These are phyloP conservation scores for Bujurquina vittata DNA, from an alignment of 2,113 vertebrate species.

Conservation along the genomic window DNA sequence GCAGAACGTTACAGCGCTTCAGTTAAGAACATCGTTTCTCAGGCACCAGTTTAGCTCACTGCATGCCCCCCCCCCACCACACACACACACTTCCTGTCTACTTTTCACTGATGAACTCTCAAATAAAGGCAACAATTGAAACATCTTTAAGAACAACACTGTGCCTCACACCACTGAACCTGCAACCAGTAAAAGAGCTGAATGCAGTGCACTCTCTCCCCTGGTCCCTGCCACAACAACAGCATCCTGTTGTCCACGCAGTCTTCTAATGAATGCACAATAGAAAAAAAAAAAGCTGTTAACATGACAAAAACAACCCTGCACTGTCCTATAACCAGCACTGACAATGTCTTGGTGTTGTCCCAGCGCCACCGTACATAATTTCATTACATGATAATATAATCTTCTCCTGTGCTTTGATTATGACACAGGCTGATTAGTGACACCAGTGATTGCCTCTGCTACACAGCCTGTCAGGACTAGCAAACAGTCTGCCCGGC, in stretches of 20 bases:
- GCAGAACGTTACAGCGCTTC: neutral
- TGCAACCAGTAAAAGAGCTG: neutral
- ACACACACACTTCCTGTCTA: no score
- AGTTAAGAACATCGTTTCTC: neutral
- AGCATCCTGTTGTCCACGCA: neutral
- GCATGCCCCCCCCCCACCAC: no score
- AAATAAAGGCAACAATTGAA: no score
- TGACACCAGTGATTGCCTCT: conserved; percentile 47
- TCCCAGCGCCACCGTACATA: conserved; percentile 37
- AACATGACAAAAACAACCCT: neutral
- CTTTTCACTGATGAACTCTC: no score
- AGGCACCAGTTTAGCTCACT: no score
- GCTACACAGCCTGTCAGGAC: conserved; percentile 35
- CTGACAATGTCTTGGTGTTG: conserved; percentile 18
- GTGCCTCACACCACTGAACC: neutral
- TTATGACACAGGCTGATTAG: conserved; percentile 48
- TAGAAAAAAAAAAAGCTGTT: neutral
- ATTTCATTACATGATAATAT: conserved; percentile 62
- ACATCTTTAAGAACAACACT: neutral
- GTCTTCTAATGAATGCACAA: neutral
- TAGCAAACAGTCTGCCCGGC: conserved; percentile 46
- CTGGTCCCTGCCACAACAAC: neutral
- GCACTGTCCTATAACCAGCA: conserved; percentile 12
- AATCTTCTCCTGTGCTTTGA: conserved; percentile 61
- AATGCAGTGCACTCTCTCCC: neutral